A percentile compares a stretch with the other conserved stretches of the same genome.
Conservation (phyloP, 1,140 invertebrate species). For the Phenacoccus solenopsis region DNA sequence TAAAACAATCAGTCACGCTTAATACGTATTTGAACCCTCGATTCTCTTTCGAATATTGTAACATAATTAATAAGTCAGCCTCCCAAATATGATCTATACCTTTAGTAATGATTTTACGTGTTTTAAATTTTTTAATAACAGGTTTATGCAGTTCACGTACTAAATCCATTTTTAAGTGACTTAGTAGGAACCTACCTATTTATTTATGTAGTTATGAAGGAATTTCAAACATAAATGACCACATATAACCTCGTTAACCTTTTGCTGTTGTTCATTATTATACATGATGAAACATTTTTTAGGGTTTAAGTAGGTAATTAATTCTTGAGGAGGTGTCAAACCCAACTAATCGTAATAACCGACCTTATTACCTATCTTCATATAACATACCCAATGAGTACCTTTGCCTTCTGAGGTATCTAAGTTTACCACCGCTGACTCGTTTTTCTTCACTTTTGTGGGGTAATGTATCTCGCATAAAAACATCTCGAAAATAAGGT, state of each 20-base stretch:
- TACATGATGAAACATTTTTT: too few species aligned
- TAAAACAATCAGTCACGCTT: constrained; percentile 36
- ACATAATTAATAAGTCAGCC: constrained; percentile 29
- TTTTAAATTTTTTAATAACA: constrained; percentile 23
- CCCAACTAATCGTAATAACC: too few species aligned
- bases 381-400: neutral
- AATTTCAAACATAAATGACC: too few species aligned
- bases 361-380: neutral
- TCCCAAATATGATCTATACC: constrained; percentile 23
- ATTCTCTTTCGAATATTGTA: constrained; percentile 31
- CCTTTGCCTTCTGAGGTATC: neutral
- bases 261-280: too few species aligned
- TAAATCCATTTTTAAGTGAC: neutral
- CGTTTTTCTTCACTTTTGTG: too few species aligned
- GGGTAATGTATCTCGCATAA: neutral
- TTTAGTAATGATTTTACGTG: constrained; percentile 21
- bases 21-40: constrained; percentile 35
- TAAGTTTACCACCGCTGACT: neutral
- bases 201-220: too few species aligned
- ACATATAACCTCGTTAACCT: too few species aligned
- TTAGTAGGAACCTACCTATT: too few species aligned
- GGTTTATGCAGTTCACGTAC: constrained; percentile 24
- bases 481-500: neutral
- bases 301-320: too few species aligned
- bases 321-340: too few species aligned